A percentile compares a stretch with the other conserved stretches of the same genome.
Conservation (phyloP, 2,888 invertebrate species). For the Incurvaria masculella region DNA sequence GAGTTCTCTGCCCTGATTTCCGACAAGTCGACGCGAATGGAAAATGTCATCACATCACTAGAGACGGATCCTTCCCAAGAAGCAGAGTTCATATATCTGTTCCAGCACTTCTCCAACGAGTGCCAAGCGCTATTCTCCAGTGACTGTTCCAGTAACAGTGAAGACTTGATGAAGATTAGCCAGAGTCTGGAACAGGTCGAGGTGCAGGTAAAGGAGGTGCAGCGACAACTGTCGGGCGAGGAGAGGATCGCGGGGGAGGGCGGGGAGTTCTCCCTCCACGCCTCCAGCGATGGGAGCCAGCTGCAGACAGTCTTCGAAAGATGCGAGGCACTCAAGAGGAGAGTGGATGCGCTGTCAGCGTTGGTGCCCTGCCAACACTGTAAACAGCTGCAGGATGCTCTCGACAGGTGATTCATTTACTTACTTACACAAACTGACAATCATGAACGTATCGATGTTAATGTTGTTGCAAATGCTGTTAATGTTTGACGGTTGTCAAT, state of each 20-base stretch:
- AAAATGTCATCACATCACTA: conserved; percentile 34
- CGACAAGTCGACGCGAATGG: conserved; percentile 21
- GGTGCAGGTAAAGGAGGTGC: conserved; percentile 42
- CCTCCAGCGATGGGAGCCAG: conserved; percentile 12
- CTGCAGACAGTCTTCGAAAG: conserved; percentile 25
- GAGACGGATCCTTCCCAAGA: conserved; percentile 58
- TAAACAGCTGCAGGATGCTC: conserved; percentile 51
- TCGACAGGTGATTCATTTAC: conserved; percentile 38
- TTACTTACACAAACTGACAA: too few species aligned
- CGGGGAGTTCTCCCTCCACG: conserved; percentile 8
- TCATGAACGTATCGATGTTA: too few species aligned
- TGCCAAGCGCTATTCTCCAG: conserved; percentile 58
- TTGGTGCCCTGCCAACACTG: conserved; percentile 51
- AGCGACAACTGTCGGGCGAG: conserved; percentile 29
- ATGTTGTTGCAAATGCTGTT: too few species aligned
- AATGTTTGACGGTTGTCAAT: too few species aligned
- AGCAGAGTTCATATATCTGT: conserved; percentile 65
- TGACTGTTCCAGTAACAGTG: conserved; percentile 56
- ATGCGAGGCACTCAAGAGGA: conserved; percentile 42
- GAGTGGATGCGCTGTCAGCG: conserved; percentile 49
- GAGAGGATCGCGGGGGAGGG: conserved; percentile 18
- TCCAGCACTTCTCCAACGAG: conserved; percentile 61
- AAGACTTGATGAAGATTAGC: conserved; percentile 55
- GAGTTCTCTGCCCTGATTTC: conserved; percentile 1
- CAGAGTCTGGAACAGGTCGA: conserved; percentile 52